phyloP scores from a whole-genome alignment of 2,888 invertebrate species.

The Thereva nobilitata region DNA sequence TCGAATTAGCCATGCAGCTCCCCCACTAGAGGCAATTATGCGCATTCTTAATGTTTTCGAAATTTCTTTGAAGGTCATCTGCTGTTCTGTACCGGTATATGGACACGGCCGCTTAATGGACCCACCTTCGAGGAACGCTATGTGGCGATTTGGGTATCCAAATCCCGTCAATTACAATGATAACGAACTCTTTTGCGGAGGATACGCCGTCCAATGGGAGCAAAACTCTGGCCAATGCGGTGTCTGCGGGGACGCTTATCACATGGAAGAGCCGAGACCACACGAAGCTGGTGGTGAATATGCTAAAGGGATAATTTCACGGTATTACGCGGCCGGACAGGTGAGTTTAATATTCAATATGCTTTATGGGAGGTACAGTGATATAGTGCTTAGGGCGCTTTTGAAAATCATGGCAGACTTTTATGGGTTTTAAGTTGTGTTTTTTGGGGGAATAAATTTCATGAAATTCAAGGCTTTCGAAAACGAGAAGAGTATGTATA shows the following conservation, averaged over 20 bases:
- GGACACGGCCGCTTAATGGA: constrained; percentile 90
- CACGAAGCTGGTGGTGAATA: constrained; percentile 88
- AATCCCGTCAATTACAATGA: constrained; percentile 94
- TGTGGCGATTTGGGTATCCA: constrained; percentile 95
- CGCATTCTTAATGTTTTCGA: background rate
- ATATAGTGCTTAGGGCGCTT: too few species aligned
- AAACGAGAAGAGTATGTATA: too few species aligned
- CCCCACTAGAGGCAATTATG: constrained; percentile 8
- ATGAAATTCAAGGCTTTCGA: too few species aligned
- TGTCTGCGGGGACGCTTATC: constrained; percentile 85
- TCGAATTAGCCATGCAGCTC: too few species aligned
- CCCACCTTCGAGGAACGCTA: constrained; percentile 88
- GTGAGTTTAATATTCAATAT: constrained; percentile 54
- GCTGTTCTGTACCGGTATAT: constrained; percentile 54
- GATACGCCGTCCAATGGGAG: constrained; percentile 87
- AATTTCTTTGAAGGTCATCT: constrained; percentile 39
- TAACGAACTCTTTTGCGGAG: constrained; percentile 92
- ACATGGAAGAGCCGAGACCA: constrained; percentile 71
- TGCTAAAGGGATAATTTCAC: constrained; percentile 81
- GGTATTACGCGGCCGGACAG: constrained; percentile 82
- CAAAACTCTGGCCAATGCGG: constrained; percentile 86
- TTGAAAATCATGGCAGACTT: too few species aligned
- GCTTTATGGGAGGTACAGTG: too few species aligned
- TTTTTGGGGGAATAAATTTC: too few species aligned
- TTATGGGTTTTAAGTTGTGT: too few species aligned